Conservation (phyloP, 2,113 vertebrate genomes). For the Dromas ardeola region DNA sequence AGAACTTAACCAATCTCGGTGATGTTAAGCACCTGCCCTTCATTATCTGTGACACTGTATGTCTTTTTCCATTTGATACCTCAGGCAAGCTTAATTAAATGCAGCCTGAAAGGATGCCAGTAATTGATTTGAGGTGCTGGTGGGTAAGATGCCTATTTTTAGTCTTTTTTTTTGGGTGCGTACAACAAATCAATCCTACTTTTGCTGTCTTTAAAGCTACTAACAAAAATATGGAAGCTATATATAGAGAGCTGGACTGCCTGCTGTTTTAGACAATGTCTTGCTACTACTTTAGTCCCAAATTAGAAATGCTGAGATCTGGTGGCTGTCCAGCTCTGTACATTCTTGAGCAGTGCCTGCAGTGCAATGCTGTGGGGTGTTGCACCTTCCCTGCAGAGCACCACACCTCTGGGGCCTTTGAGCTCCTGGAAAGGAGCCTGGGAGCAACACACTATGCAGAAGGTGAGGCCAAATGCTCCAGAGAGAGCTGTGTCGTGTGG, state of each 20-base stretch:
- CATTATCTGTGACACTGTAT: not conserved
- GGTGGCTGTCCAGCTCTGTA: not conserved
- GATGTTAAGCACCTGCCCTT: not conserved
- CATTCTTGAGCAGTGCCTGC: not conserved
- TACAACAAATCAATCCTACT: not conserved
- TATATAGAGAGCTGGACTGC: not conserved
- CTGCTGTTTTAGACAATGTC: not conserved
- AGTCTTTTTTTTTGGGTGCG: not conserved
- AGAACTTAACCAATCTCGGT: not conserved
- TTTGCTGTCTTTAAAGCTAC: not conserved
- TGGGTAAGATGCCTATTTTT: not conserved
- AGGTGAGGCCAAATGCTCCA: not conserved
- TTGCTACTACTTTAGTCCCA: not conserved
- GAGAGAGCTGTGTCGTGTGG: not conserved
- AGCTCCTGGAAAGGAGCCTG: not conserved
- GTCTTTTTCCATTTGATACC: not conserved
- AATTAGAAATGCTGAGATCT: not conserved
- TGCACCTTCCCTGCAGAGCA: not conserved
- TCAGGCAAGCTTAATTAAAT: not conserved
- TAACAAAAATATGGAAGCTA: not conserved
- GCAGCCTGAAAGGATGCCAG: not conserved
- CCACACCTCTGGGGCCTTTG: not conserved
- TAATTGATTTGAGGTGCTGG: not conserved
- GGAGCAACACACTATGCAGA: not conserved
- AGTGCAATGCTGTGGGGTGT: not conserved